These are phyloP conservation scores for Rhynchophorus ferrugineus DNA, from an alignment of 1,140 invertebrate species.

Conservation along the genomic window DNA sequence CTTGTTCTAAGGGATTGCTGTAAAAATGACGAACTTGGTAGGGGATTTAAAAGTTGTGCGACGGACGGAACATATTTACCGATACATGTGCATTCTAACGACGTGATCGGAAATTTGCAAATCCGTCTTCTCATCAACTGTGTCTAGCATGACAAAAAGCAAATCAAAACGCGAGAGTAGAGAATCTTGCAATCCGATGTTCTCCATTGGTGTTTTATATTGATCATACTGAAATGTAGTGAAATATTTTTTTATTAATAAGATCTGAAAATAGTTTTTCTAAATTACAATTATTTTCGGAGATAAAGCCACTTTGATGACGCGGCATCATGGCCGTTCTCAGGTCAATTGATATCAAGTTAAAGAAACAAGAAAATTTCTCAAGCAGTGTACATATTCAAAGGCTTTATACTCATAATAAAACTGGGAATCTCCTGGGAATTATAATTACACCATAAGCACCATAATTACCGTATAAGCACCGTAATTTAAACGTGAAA, in stretches of 20 bases:
- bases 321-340: too few relatives aligned
- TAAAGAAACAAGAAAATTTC: too few relatives aligned
- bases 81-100: slow-evolving; percentile 93
- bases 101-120: slow-evolving; percentile 93
- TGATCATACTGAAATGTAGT: slow-evolving; percentile 79
- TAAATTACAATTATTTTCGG: too few relatives aligned
- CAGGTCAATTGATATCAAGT: too few relatives aligned
- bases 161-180: slow-evolving; percentile 97
- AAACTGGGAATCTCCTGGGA: too few relatives aligned
- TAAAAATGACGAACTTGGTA: slow-evolving; percentile 21
- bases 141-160: slow-evolving; percentile 94
- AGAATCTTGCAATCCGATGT: slow-evolving; percentile 97
- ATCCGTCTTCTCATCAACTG: slow-evolving; percentile 85
- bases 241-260: slow-evolving; percentile 16
- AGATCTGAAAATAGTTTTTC: background rate
- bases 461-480: too few relatives aligned
- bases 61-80: slow-evolving; percentile 40
- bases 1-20: slow-evolving; percentile 81
- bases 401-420: too few relatives aligned
- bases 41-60: background rate
- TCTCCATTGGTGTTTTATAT: slow-evolving; percentile 99
- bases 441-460: too few relatives aligned
- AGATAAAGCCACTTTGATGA: too few relatives aligned
- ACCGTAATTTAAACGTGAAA: too few relatives aligned
- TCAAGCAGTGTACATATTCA: too few relatives aligned